A percentile compares a stretch with the other conserved stretches of the same genome.
phyloP scores from a whole-genome alignment of 2,113 vertebrate species.

The Ammospiza caudacuta region DNA sequence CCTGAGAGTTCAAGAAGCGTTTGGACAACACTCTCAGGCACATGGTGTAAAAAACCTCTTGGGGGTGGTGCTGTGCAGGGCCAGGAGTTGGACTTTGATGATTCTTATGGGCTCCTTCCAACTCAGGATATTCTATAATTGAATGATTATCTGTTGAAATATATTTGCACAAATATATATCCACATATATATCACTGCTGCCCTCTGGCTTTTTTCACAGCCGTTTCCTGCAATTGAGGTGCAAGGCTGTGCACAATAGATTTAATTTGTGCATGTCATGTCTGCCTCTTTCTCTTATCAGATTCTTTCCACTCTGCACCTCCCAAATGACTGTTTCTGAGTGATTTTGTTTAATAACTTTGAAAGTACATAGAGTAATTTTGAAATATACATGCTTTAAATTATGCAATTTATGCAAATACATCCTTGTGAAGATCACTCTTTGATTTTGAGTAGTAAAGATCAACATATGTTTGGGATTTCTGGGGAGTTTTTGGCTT shows the following conservation, averaged over 20 bases:
- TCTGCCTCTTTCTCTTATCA: neutral
- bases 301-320: neutral
- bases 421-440: neutral
- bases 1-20: neutral
- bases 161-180: neutral
- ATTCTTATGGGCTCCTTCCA: neutral
- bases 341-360: neutral
- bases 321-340: neutral
- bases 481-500: accelerated
- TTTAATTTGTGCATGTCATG: neutral
- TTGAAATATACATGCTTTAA: neutral
- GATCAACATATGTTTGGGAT: neutral
- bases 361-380: neutral
- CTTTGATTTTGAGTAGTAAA: neutral
- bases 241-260: neutral
- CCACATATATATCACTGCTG: neutral
- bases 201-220: neutral
- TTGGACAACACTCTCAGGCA: neutral
- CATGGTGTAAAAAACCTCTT: too few species aligned
- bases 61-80: neutral
- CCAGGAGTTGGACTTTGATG: neutral
- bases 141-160: neutral
- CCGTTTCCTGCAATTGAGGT: neutral
- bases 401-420: neutral
- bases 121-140: neutral